A percentile compares a stretch with the other conserved stretches of the same genome.
Conservation (phyloP, 2,888 invertebrate species). For the Agriopis leucophaearia region DNA sequence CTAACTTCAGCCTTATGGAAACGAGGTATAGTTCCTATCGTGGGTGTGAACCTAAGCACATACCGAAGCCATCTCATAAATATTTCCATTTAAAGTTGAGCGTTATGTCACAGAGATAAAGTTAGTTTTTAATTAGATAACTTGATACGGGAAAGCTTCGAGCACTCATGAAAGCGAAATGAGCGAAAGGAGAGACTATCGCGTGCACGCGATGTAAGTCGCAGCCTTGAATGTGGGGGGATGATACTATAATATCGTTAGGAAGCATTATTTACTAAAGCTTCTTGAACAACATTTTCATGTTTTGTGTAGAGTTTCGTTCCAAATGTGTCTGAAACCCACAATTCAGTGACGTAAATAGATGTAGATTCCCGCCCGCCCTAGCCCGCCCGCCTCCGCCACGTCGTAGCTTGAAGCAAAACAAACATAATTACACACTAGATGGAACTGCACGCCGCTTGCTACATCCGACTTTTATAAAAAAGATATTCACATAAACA, state of each 20-base stretch:
- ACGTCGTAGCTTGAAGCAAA: conserved; percentile 39
- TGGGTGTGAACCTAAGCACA: conserved; percentile 15
- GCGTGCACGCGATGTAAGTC: neutral
- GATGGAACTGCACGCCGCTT: conserved; percentile 28
- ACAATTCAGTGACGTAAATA: conserved; percentile 37
- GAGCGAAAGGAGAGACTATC: conserved; percentile 8
- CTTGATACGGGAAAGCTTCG: conserved; percentile 16
- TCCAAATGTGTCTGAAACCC: conserved; percentile 41
- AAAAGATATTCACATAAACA: conserved; percentile 16
- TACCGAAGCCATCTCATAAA: conserved; percentile 29
- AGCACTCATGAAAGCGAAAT: conserved; percentile 18
- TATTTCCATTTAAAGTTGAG: conserved; percentile 33
- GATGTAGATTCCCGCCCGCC: conserved; percentile 35
- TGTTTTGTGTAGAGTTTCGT: conserved; percentile 39
- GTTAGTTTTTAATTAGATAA: conserved; percentile 33
- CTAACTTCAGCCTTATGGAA: conserved; percentile 17
- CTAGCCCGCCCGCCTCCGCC: neutral
- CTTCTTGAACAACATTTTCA: conserved; percentile 10
- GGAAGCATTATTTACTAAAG: conserved; percentile 23
- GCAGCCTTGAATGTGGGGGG: neutral
- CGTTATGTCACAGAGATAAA: conserved; percentile 29
- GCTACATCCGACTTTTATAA: conserved; percentile 12
- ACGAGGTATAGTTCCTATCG: conserved; percentile 17
- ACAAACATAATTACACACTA: conserved; percentile 51
- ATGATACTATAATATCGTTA: neutral